Base-by-base conservation (phyloP, 2,797 vertebrate genomes). In the Microhierax caerulescens region DNA sequence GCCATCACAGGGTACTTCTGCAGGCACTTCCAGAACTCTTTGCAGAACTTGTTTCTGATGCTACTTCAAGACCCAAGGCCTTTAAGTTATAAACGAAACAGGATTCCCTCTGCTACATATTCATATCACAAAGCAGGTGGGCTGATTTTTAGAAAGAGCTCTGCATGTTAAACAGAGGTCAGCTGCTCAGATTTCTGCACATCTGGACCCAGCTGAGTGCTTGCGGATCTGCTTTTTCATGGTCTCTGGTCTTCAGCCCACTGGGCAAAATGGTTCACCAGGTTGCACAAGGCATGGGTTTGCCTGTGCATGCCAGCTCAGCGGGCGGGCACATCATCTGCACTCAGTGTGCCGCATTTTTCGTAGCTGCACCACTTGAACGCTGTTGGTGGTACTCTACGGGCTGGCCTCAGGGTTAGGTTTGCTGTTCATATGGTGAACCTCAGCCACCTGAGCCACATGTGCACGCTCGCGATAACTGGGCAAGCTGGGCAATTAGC, bases 131-230 rank as follows among this genome's bases (percentile, higher is more conserved):
- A 51, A 69, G 24, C 47, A 48, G 51, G n/a, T 13, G 19, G 81
- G 39, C 32, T 39, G 61, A 84, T 54, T 13, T 36, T 5, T 59
- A 28, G 39, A 53, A 64, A 47, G 36, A 64, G 16, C 48, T 22
- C 21, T 43, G 0, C 0, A 1, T 30, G 23, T 37, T 59, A 50
- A 4, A 0, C 18, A 10, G 78, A 60, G 60, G 45, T 79, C 73
- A 68, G 25, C 54, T 84, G 59, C 82, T 73, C 34, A 32, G 43
- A 27, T 83, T 85, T 76, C 54, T 60, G 45, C 48, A 51, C 36
- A 37, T 36, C 53, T 45, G n/a, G 59, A 67, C 39, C 48, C 14
- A 51, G 12, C 25, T 7, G 28, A 60, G 41, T 28, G 17, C 48
- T 43, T 41, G 27, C 24, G 68, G 67, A n/a, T 47, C 53, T 73